Evolutionary conservation across 2,888 invertebrate genomes (phyloP).

Genomic region (Smittia aterrima): DNA sequence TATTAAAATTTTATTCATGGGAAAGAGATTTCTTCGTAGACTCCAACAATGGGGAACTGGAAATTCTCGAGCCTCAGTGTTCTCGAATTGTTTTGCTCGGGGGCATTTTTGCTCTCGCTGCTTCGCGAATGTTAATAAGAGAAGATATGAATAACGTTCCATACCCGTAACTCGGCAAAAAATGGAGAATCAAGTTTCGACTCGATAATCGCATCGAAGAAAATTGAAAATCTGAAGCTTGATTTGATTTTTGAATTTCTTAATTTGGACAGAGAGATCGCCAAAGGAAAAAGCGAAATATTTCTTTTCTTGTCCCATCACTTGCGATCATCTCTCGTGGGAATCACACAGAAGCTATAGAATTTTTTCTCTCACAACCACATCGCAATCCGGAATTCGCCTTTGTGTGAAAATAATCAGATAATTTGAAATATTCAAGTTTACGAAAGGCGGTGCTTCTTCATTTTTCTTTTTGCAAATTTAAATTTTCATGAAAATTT

Average conservation of each 20-base stretch:
- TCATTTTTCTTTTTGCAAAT: neutral
- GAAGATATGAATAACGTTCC: neutral
- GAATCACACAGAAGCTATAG: conserved; percentile 28
- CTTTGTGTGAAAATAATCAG: neutral
- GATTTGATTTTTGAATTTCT: too few relatives aligned
- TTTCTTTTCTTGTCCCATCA: too few relatives aligned
- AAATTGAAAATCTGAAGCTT: too few relatives aligned
- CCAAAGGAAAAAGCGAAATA: neutral
- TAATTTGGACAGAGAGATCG: too few relatives aligned
- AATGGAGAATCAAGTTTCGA: neutral
- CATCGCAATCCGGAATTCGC: neutral
- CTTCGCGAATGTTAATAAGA: neutral
- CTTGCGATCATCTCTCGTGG: neutral
- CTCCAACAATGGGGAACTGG: conserved; percentile 25
- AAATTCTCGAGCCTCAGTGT: conserved; percentile 10
- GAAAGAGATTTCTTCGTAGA: conserved; percentile 4
- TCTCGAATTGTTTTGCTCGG: neutral
- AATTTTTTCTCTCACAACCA: conserved; percentile 15
- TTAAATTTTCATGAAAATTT: neutral
- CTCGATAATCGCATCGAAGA: neutral
- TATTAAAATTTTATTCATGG: conserved; percentile 41
- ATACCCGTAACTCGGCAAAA: neutral
- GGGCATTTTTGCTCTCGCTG: neutral
- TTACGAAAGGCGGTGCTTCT: conserved; percentile 27
- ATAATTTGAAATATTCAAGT: neutral